Evolutionary conservation across 1,140 invertebrate genomes (phyloP).

Genomic region (Latrodectus geometricus): DNA sequence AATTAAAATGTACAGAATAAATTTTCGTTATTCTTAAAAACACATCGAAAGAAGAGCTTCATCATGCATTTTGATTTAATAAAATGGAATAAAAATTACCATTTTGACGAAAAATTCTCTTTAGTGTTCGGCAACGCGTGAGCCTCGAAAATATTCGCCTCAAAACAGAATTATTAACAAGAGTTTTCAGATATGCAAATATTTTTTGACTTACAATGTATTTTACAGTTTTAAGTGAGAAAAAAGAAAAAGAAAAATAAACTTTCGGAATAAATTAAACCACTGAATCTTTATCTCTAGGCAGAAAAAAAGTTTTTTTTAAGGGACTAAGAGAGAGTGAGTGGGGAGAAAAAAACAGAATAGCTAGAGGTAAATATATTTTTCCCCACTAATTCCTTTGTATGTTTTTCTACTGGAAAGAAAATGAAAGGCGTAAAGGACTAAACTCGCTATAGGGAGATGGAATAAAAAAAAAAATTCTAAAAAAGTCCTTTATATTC

Average conservation of each 20-base stretch:
- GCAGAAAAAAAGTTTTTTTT: constrained; percentile 10
- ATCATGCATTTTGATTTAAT: not conserved
- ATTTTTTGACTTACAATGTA: not conserved
- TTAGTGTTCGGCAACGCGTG: not conserved
- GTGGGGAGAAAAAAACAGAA: not conserved
- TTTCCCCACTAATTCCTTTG: constrained; percentile 55
- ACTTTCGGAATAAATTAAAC: constrained; percentile 57
- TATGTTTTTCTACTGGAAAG: constrained; percentile 46
- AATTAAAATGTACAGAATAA: not conserved
- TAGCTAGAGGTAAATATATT: not conserved
- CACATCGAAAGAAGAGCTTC: not conserved
- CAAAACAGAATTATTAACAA: not conserved
- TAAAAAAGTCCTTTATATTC: constrained; percentile 39
- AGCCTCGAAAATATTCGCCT: constrained; percentile 6
- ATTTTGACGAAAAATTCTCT: not conserved
- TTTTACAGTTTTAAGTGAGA: constrained; percentile 33
- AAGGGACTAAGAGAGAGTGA: not conserved
- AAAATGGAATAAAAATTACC: not conserved
- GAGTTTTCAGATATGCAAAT: constrained; percentile 49
- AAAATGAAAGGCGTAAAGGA: constrained; percentile 29
- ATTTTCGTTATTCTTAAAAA: not conserved
- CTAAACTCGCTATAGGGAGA: not conserved
- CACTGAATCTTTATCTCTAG: not conserved
- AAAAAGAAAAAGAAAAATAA: constrained; percentile 17
- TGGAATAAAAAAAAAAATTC: constrained; percentile 5